Evolutionary conservation across 2,888 invertebrate species (phyloP), one percentile per base, ranked within the genome.

Genomic region (Choreutis nemorana): DNA sequence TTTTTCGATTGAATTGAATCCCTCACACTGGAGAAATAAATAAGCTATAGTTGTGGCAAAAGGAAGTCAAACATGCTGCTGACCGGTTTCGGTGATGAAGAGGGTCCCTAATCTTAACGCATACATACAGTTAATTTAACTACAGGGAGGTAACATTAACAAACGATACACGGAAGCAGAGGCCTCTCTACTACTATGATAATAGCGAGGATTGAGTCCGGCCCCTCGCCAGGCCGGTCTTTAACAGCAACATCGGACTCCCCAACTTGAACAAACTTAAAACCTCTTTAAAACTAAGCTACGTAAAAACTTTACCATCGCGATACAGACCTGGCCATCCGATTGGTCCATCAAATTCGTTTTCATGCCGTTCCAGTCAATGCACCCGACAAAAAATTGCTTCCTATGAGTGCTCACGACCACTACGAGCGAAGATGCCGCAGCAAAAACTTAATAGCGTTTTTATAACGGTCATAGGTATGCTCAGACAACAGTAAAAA

Each of bases 111-210:
- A 78, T 77, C 77, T 77, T 77, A 64, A 75, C 77, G 77, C 77
- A 78, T 78, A 78, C 77, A 78, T 77, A 73, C 71, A 70, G 77
- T 78, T 77, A 77, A 75, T 60, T 77, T 77, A 71, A 62, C 57
- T 53, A 50, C 50, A 36, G 45, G 59, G 67, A 58, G 64, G 71
- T 73, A 77, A 78, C 56, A 72, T 78, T 68, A 78, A 77, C 77
- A 75, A 73, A 48, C 56, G 61, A 75, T 77, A 75, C 67, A 77
- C 77, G 75, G n/a, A 78, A 75, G 77, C 75, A 77, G 75, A 70
- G 64, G 59, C 77, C 72, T 23, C 72, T 73, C 72, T 72, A 73
- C 73, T 46, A 45, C 33, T 48, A 46, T 56, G 57, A 59, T 53
- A 53, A 28, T 40, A 50, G 72, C 72, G 73, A 67, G 70, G 72